Evolutionary conservation across 2,113 vertebrate species (phyloP).

Genomic region (Loxodonta africana): DNA sequence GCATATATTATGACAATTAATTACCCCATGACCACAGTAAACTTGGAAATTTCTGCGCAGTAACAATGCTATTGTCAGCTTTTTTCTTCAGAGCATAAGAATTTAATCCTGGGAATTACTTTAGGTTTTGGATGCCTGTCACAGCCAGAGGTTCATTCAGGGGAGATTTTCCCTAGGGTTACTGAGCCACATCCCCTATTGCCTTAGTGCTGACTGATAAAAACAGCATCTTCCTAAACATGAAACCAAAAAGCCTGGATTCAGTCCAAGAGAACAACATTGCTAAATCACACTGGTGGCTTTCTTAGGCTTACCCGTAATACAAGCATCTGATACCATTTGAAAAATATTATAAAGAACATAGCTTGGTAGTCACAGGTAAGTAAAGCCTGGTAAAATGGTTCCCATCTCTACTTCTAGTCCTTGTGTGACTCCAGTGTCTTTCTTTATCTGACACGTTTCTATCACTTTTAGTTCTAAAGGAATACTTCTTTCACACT

Average conservation of each 20-base stretch:
- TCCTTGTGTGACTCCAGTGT: background rate
- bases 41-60: conserved; percentile 26
- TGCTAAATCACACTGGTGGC: conserved; percentile 40
- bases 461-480: conserved; percentile 39
- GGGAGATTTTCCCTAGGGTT: conserved; percentile 42
- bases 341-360: conserved; percentile 43
- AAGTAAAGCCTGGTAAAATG: background rate
- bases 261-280: conserved; percentile 46
- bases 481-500: background rate
- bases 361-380: background rate
- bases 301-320: conserved; percentile 42
- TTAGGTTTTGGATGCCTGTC: conserved; percentile 59
- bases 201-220: conserved; percentile 36
- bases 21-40: conserved; percentile 40
- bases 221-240: conserved; percentile 61
- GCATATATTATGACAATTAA: conserved; percentile 56
- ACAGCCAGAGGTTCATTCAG: conserved; percentile 34
- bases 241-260: conserved; percentile 53
- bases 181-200: conserved; percentile 55
- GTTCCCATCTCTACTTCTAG: background rate
- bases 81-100: conserved; percentile 58
- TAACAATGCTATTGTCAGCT: conserved; percentile 68
- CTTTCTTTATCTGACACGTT: background rate
- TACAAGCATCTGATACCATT: conserved; percentile 15
- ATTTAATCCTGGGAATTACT: conserved; percentile 56